Conservation (phyloP, 2,797 vertebrate species). For the Sebastolobus altivelis region DNA sequence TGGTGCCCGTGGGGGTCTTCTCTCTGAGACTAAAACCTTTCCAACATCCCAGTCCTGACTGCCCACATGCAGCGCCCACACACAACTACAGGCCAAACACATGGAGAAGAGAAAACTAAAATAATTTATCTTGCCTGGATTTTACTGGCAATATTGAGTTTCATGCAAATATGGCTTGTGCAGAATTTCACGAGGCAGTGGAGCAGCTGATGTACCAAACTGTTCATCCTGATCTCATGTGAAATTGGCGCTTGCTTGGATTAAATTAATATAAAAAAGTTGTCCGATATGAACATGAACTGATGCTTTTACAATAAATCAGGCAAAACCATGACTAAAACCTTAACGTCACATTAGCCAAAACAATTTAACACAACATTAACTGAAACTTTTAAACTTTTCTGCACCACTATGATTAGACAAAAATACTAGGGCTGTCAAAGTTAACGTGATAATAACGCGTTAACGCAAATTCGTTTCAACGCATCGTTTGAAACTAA, state of each 20-base stretch:
- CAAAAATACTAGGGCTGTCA: too few species aligned
- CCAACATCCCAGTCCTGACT: background rate
- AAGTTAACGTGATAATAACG: too few species aligned
- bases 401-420: too few species aligned
- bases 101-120: background rate
- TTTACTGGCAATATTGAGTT: conserved; percentile 1
- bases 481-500: too few species aligned
- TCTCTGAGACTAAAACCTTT: background rate
- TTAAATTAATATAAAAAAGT: background rate
- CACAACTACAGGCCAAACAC: background rate
- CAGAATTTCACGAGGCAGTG: conserved; percentile 1
- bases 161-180: background rate
- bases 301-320: conserved; percentile 5
- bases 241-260: background rate
- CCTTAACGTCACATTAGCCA: background rate
- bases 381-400: background rate
- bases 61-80: conserved; percentile 10
- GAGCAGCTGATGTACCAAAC: background rate
- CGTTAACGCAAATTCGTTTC: too few species aligned
- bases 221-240: conserved; percentile 2
- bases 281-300: background rate
- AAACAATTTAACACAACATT: background rate
- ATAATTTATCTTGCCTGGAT: background rate
- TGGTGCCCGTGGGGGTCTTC: background rate
- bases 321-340: background rate